phyloP scores from a whole-genome alignment of 2,113 vertebrate genomes.

The Cyprinus carpio region DNA sequence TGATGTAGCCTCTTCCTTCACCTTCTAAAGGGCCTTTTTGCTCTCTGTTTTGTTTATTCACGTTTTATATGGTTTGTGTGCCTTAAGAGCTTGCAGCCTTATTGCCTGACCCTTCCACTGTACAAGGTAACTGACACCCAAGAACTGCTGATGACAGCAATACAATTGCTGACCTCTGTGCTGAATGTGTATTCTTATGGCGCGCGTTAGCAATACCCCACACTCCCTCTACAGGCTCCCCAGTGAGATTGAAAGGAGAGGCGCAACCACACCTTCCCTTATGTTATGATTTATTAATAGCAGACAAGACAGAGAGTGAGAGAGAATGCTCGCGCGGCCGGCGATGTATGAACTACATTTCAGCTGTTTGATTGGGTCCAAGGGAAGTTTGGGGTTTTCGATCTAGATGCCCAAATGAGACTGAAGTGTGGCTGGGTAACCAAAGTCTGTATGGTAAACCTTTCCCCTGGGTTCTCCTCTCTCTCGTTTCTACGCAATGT shows the following conservation, averaged over 20 bases:
- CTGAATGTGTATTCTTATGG: constrained; percentile 21
- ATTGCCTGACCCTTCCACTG: constrained; percentile 11
- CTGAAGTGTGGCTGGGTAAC: constrained; percentile 43
- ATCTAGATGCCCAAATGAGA: too few species aligned
- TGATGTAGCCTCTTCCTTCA: constrained; percentile 35
- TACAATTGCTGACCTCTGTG: constrained; percentile 32
- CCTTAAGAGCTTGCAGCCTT: constrained; percentile 29
- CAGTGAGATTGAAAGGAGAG: constrained; percentile 20
- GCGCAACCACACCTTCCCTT: constrained; percentile 16
- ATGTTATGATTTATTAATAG: constrained; percentile 35
- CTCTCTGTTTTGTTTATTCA: constrained; percentile 6
- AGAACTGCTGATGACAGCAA: neutral
- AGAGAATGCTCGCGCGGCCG: constrained; percentile 31
- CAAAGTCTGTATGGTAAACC: too few species aligned
- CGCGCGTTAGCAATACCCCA: neutral
- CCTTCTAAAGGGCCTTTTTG: constrained; percentile 18
- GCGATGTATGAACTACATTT: too few species aligned
- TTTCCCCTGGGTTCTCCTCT: neutral
- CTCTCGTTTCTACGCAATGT: neutral
- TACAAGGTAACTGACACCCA: constrained; percentile 22
- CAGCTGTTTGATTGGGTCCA: constrained; percentile 55
- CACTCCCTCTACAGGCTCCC: neutral
- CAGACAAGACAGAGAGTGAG: constrained; percentile 16
- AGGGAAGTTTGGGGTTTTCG: constrained; percentile 54
- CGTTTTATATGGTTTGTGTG: constrained; percentile 24